Percentiles rank a stretch among this genome's conserved stretches.
Conservation (phyloP, 2,113 vertebrate species). For the human (Homo sapiens) region DNA sequence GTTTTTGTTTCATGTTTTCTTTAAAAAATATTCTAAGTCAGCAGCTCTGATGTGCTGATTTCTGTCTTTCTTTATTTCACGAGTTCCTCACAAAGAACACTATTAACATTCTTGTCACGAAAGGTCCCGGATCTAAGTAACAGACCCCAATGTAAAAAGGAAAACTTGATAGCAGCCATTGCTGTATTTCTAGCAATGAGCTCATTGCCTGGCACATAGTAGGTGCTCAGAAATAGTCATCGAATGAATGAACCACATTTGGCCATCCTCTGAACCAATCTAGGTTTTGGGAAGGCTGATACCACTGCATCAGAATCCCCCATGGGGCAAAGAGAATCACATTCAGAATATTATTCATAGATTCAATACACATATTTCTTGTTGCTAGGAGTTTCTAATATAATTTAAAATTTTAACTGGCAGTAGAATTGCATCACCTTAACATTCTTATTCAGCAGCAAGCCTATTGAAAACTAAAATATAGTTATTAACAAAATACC, state of each 20-base stretch:
- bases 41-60: background rate
- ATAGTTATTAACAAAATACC: conserved; percentile 24
- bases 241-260: background rate
- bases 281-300: background rate
- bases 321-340: background rate
- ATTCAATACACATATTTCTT: background rate
- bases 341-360: background rate
- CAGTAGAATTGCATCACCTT: conserved; percentile 1
- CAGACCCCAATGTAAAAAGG: background rate
- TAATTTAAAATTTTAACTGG: conserved; percentile 37
- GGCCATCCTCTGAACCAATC: background rate
- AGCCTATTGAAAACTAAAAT: conserved; percentile 56
- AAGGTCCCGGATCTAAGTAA: background rate
- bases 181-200: background rate
- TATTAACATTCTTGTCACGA: background rate
- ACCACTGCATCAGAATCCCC: background rate
- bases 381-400: conserved; percentile 34
- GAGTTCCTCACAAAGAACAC: background rate
- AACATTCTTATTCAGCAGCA: conserved; percentile 33
- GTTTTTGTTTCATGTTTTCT: conserved; percentile 39
- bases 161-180: background rate
- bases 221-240: conserved; percentile 5
- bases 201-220: background rate
- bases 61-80: conserved; percentile 25
- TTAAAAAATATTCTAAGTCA: conserved; percentile 38